A percentile compares a stretch with the other conserved stretches of the same genome.
phyloP scores from a whole-genome alignment of 1,140 invertebrate species.

The Drosophila albomicans region DNA sequence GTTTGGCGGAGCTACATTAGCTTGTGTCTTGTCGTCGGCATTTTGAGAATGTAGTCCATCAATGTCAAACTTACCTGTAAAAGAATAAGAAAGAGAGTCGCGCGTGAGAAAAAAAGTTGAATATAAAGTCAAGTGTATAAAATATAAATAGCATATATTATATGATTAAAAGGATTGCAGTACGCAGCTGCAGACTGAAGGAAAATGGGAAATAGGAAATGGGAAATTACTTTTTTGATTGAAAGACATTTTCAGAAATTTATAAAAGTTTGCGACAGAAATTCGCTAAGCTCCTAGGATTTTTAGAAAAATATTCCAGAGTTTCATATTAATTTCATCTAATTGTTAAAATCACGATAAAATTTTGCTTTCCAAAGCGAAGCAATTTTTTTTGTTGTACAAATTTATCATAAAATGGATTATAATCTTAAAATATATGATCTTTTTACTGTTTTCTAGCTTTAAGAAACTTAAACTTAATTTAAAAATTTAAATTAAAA shows the following conservation, averaged over 20 bases:
- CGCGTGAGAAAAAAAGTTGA: conserved; percentile 39
- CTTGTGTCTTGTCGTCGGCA: conserved; percentile 5
- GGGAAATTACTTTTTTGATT: background rate
- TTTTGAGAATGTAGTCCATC: conserved; percentile 66
- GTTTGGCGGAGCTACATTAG: conserved; percentile 23
- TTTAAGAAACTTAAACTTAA: no score
- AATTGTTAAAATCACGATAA: no score
- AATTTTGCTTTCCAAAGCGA: no score
- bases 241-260: background rate
- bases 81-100: background rate
- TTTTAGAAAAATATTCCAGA: no score
- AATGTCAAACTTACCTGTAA: conserved; percentile 80
- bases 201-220: background rate
- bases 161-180: background rate
- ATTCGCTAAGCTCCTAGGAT: no score
- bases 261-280: no score
- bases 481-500: no score
- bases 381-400: no score
- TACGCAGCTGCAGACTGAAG: background rate
- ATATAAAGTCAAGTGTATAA: conserved; percentile 32
- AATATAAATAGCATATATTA: conserved; percentile 6
- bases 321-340: no score
- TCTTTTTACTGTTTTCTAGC: no score
- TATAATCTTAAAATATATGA: no score
- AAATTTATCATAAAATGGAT: no score